Base-by-base conservation (phyloP, 2,797 vertebrate species). In the Muscicapa comitata region DNA sequence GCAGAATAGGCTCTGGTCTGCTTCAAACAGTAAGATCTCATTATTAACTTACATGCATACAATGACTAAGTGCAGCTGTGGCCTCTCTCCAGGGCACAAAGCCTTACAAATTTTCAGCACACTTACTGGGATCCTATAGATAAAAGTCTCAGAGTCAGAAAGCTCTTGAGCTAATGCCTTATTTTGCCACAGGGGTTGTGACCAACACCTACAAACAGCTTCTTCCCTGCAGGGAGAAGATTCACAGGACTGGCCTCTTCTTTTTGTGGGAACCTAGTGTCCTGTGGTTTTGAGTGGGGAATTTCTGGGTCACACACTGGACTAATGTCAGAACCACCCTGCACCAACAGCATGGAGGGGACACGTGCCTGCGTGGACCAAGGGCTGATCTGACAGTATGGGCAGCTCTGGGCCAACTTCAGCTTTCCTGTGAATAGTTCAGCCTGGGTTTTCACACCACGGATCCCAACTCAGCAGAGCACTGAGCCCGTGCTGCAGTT, bases 291-390 rank as follows among this genome's bases (percentile, higher is more conserved):
- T 35, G 57, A 80, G 40, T 1, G 1, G 6, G 31, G 43, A 74
- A 50, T 37, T 93, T 62, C 40, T 43, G 81, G 21, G 31, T 83
- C 43, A 76, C 3, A 0, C 8, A 3, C 13, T 54, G 47, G 50
- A 37, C 37, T 50, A 66, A 29, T 7, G 28, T 38, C 68, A 73
- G 50, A 63, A 63, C 8, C 21, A 51, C 42, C 17, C n/a, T 6
- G 24, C 4, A 10, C 13, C 73, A 12, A 1, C 19, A 31, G 2
- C 0, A 0, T 7, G 47, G 55, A 53, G 28, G 7, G 10, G n/a
- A 26, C 13, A 38, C 1, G 0, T 1, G 2, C 21, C 50, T 45
- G 33, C 61, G 55, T 0, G 0, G 21, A 25, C 21, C 61, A 31
- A 55, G 50, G 33, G 23, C 33, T n/a, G 62, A n/a, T 17, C 42